Evolutionary conservation across 2,888 invertebrate species (phyloP).

Genomic region (Tanypteryx hageni): DNA sequence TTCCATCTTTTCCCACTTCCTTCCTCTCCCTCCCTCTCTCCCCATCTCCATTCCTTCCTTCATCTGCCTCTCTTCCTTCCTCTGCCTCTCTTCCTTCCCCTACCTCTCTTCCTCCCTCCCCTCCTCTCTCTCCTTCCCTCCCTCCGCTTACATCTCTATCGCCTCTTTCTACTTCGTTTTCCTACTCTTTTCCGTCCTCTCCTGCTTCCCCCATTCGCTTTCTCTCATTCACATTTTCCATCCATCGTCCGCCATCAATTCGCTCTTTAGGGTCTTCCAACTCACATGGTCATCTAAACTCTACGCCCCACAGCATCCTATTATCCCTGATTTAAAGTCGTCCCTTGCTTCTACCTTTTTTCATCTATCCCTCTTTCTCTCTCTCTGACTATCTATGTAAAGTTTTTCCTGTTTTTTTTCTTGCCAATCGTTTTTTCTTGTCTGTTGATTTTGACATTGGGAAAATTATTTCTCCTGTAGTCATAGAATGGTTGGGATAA

Average conservation of each 20-base stretch:
- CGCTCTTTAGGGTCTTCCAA: background rate
- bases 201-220: too few relatives aligned
- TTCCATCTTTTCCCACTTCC: background rate
- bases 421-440: background rate
- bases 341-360: background rate
- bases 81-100: background rate
- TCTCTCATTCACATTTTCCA: background rate
- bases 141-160: background rate
- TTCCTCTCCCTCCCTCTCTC: too few relatives aligned
- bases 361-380: background rate
- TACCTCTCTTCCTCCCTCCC: too few relatives aligned
- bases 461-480: background rate
- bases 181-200: too few relatives aligned
- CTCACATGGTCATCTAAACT: slow-evolving; percentile 31
- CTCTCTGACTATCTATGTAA: background rate
- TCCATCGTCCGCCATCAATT: background rate
- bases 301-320: background rate
- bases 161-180: background rate
- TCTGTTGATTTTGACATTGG: background rate
- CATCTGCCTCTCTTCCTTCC: background rate
- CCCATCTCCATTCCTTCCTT: background rate
- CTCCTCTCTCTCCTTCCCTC: background rate
- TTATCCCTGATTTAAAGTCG: slow-evolving; percentile 28
- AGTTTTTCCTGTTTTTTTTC: background rate
- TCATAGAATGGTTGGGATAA: too few relatives aligned